Evolutionary conservation across 1,140 invertebrate genomes (phyloP).

Genomic region (Ctenoplectra terminalis): DNA sequence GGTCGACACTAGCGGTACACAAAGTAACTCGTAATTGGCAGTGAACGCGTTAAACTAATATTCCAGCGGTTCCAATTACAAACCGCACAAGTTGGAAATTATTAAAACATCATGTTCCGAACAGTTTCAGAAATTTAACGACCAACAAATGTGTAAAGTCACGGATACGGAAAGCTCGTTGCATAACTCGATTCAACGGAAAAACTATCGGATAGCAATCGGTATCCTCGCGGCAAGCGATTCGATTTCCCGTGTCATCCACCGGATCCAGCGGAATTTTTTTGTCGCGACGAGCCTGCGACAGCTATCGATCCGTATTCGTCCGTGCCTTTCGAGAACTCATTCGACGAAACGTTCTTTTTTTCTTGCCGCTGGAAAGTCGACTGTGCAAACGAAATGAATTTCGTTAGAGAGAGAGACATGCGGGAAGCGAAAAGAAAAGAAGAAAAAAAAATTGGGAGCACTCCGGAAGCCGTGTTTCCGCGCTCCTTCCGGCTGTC

Average conservation of each 20-base stretch:
- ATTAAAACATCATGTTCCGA: no score
- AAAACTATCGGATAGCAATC: constrained; percentile 12
- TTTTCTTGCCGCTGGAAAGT: not conserved
- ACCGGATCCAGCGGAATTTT: not conserved
- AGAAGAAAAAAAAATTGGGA: not conserved
- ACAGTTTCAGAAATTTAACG: no score
- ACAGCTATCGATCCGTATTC: constrained; percentile 21
- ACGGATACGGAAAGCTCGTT: no score
- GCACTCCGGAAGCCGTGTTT: not conserved
- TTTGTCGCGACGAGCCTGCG: not conserved
- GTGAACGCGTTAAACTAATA: no score
- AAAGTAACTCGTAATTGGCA: no score
- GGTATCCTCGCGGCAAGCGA: not conserved
- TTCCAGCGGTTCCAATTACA: no score
- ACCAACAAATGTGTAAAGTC: not conserved
- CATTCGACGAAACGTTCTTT: not conserved
- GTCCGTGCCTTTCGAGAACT: not conserved
- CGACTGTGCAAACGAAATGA: constrained; percentile 23
- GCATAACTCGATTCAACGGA: not conserved
- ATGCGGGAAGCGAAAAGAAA: not conserved
- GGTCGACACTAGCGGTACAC: no score
- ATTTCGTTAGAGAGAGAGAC: not conserved
- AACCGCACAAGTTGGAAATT: no score
- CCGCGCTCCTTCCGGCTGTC: not conserved
- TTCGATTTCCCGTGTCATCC: constrained; percentile 11